Evolutionary conservation across 2,888 invertebrate species (phyloP).

Genomic region (Drosophila nr. fundita): DNA sequence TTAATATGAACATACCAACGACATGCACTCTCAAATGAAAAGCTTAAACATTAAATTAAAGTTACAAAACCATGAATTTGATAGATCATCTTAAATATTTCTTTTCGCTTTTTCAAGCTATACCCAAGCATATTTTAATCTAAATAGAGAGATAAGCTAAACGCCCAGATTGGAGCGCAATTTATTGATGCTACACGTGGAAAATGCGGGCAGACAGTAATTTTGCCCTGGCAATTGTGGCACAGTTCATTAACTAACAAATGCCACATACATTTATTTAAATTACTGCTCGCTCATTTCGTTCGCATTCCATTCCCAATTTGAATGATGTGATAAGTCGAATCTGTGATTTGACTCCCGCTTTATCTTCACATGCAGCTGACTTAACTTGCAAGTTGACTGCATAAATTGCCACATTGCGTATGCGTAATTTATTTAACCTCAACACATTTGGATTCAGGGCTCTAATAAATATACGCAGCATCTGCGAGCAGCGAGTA

Average conservation of each 20-base stretch:
- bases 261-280: constrained; percentile 28
- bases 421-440: constrained; percentile 59
- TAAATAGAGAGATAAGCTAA: not conserved
- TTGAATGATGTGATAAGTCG: constrained; percentile 13
- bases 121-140: not conserved
- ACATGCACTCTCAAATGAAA: constrained; percentile 3
- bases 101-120: not conserved
- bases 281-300: constrained; percentile 29
- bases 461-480: constrained; percentile 29
- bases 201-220: not conserved
- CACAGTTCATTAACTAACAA: constrained; percentile 38
- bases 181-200: constrained; percentile 3
- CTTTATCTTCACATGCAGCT: constrained; percentile 46
- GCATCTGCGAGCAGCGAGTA: not conserved
- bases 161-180: not conserved
- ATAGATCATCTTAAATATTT: not conserved
- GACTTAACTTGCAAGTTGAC: constrained; percentile 44
- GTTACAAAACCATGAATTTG: not conserved
- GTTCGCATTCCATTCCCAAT: constrained; percentile 26
- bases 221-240: not conserved
- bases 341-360: constrained; percentile 25
- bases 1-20: constrained; percentile 3
- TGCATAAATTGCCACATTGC: constrained; percentile 60
- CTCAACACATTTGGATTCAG: constrained; percentile 28
- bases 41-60: not conserved